Evolutionary conservation across 2,888 invertebrate genomes (phyloP), one percentile per base, ranked within the genome.

Genomic region (Linnaemya vulpina): DNA sequence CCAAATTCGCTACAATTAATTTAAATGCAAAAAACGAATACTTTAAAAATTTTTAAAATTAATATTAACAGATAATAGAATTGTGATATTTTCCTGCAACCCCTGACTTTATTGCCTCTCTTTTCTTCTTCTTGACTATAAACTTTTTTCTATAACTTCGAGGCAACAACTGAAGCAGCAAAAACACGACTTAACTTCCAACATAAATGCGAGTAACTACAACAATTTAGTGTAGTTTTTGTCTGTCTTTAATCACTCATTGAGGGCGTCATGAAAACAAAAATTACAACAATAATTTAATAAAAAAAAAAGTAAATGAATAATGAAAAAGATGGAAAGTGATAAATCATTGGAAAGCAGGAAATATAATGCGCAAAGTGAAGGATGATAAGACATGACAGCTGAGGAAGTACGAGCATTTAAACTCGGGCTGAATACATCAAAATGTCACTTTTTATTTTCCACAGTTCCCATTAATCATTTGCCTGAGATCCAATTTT

Each of bases 301-400:
- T n/a, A n/a, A n/a, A n/a, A 2, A 30, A 30, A 2, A 30, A 15
- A 7, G n/a, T 30, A 58, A 58, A 22, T n/a, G 11, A n/a, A n/a
- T 11, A 11, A 38, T 10, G n/a, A 38, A 62, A 20, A 20, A 62
- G 40, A 11, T 8, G 1, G n/a, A 5, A 60, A 38, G 20, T 38
- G 20, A 62, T 62, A 49, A 25, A 46, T 67, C 43, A 30, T 30
- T 49, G 5, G 17, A n/a, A 46, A 30, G 49, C 30, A 35, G 35
- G 67, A 49, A 67, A 51, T 67, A 13, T 20, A 67, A 65, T n/a
- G 15, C 10, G 8, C n/a, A 10, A 43, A 46, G 4, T 65, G 13
- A 30, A 67, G 17, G 13, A 30, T 51, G 17, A 49, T 67, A 13
- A 20, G 8, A 20, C 38, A 17, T 62, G 3, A 38, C 11, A 55